Base-by-base conservation (phyloP, 1,140 invertebrate species). In the Propsilocerus akamusi region DNA sequence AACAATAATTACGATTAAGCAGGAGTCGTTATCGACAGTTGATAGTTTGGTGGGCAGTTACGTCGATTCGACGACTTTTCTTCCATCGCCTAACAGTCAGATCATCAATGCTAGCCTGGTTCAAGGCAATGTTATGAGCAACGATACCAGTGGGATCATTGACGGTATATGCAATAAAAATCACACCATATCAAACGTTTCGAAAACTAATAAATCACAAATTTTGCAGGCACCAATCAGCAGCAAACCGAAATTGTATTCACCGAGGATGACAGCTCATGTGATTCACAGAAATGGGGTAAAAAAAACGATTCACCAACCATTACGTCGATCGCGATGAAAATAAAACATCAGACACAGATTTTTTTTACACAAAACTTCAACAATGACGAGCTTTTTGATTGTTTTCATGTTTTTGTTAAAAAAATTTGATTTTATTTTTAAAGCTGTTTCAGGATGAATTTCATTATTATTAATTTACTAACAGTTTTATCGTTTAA, bases 11-110 rank as follows among this genome's bases (percentile, higher is more conserved):
- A 60, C 61, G n/a, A 70, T 75, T 5, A 76, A 76, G 57, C 73
- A 74, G 26, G 74, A 76, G 54, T 67, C 68, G 1, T 67, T 68
- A 56, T 50, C 49, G 24, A 64, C 63, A 0, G 68, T 72, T 4
- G 73, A 74, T 51, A 70, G 66, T 51, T 54, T 74, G n/a, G 70
- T 74, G 25, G 65, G 72, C 5, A 69, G 70, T 53, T 75, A 74
- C 53, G 74, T 76, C 20, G 74, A 76, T 58, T 75, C 73, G 14
- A 76, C 74, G 23, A 76, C 74, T 12, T 76, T 74, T 56, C 56
- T 74, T 34, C 69, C 69, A 58, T 74, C 72, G 52, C 78, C 77
- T 23, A 73, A 37, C 20, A 49, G 30, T 34, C 48, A 49, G 37
- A 49, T 34, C 17, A 22, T 11, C 24, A 49, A 49, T 49, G 12